phyloP scores from a whole-genome alignment of 2,888 invertebrate genomes.

The Spisula solida region DNA sequence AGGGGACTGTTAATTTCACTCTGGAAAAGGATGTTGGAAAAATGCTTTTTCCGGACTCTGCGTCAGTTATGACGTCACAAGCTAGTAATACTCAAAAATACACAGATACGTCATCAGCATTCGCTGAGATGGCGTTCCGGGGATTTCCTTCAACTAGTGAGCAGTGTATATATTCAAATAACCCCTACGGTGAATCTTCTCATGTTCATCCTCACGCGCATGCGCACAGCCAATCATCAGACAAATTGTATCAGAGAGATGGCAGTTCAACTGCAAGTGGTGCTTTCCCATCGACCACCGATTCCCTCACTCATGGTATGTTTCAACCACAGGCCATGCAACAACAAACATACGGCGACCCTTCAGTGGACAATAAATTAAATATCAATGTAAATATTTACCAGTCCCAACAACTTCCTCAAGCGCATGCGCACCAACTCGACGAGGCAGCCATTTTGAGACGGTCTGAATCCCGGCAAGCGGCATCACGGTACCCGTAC shows the following conservation, averaged over 20 bases:
- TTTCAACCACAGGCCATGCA: conserved; percentile 43
- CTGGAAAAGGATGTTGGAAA: conserved; percentile 77
- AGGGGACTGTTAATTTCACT: conserved; percentile 75
- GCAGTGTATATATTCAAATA: conserved; percentile 75
- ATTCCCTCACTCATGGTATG: conserved; percentile 43
- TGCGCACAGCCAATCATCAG: conserved; percentile 49
- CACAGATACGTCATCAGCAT: conserved; percentile 74
- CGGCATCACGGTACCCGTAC: conserved; percentile 49
- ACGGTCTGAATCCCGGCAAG: conserved; percentile 48
- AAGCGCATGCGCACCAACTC: conserved; percentile 50
- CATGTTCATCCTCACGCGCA: conserved; percentile 33
- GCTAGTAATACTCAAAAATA: conserved; percentile 69
- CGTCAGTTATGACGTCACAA: conserved; percentile 46
- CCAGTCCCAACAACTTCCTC: conserved; percentile 71
- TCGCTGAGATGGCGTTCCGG: conserved; percentile 77
- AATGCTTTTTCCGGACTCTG: conserved; percentile 67
- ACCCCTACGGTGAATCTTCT: conserved; percentile 53
- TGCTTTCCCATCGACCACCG: conserved; percentile 45
- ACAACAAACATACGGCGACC: conserved; percentile 57
- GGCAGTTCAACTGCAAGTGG: conserved; percentile 47
- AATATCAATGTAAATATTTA: conserved; percentile 57
- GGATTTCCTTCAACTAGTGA: conserved; percentile 67
- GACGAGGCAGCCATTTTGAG: conserved; percentile 50
- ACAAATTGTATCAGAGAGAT: conserved; percentile 63
- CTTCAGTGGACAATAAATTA: conserved; percentile 58